Evolutionary conservation across 2,113 vertebrate species (phyloP).

Genomic region (Microcebus murinus): DNA sequence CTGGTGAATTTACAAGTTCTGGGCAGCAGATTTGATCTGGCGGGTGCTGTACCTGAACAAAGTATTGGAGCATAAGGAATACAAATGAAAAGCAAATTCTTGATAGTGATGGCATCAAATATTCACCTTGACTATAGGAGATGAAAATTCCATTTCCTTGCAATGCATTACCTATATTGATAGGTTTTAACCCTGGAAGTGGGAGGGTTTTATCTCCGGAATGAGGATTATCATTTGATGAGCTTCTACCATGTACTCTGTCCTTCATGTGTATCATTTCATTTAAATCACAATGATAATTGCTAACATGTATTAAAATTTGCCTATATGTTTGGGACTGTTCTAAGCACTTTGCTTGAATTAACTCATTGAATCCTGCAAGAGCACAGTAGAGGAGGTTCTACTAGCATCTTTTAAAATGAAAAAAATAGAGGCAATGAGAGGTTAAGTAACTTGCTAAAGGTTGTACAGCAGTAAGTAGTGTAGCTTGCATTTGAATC

Average conservation of each 20-base stretch:
- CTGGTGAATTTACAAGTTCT: conserved; percentile 61
- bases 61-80: conserved; percentile 28
- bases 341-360: neutral
- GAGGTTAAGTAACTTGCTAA: neutral
- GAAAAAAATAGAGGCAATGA: neutral
- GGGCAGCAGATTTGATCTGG: neutral
- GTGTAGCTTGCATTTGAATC: neutral
- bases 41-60: neutral
- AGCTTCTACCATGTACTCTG: neutral
- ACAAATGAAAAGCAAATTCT: conserved; percentile 60
- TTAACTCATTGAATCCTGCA: neutral
- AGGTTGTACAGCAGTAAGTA: neutral
- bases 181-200: neutral
- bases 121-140: neutral
- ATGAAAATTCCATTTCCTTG: conserved; percentile 47
- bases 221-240: neutral
- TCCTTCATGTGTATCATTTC: neutral
- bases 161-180: neutral
- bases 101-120: conserved; percentile 30
- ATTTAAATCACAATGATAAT: neutral
- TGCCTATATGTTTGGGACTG: neutral
- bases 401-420: neutral
- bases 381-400: neutral
- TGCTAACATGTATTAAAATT: neutral
- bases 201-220: neutral